Conservation (phyloP, 2,888 invertebrate genomes). For the Neria commutata region DNA sequence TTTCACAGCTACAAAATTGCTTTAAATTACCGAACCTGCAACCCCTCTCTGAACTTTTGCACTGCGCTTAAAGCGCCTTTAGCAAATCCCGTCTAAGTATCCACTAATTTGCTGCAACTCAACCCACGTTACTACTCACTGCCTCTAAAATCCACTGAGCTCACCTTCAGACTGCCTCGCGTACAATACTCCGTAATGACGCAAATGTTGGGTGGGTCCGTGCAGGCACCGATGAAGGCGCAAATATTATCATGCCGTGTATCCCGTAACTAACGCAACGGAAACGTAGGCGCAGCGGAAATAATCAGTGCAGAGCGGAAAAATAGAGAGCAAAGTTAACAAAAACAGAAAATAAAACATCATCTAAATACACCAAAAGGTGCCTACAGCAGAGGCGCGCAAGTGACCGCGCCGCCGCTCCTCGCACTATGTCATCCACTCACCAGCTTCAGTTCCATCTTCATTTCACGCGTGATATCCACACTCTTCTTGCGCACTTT, state of each 20-base stretch:
- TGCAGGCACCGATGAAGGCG: constrained; percentile 90
- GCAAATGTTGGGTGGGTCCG: constrained; percentile 88
- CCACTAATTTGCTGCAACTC: no score
- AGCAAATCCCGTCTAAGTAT: no score
- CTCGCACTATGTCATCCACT: constrained; percentile 31
- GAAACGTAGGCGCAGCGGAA: not conserved
- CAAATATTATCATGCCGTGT: constrained; percentile 90
- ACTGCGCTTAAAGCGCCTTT: no score
- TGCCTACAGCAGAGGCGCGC: not conserved
- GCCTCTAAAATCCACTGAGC: constrained; percentile 26
- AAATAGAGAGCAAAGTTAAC: not conserved
- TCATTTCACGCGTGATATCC: constrained; percentile 88
- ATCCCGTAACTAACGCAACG: constrained; percentile 76
- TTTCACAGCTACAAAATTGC: no score
- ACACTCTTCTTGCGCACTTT: constrained; percentile 83
- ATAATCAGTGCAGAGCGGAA: not conserved
- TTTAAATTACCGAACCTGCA: no score
- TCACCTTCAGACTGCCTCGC: constrained; percentile 87
- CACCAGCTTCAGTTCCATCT: constrained; percentile 90
- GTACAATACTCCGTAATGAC: constrained; percentile 89
- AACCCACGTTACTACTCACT: no score
- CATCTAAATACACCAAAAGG: no score
- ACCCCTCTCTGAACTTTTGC: no score
- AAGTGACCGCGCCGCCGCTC: no score
- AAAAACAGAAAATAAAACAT: not conserved